Base-by-base conservation (phyloP, 2,888 invertebrate species). In the Mimas tiliae region DNA sequence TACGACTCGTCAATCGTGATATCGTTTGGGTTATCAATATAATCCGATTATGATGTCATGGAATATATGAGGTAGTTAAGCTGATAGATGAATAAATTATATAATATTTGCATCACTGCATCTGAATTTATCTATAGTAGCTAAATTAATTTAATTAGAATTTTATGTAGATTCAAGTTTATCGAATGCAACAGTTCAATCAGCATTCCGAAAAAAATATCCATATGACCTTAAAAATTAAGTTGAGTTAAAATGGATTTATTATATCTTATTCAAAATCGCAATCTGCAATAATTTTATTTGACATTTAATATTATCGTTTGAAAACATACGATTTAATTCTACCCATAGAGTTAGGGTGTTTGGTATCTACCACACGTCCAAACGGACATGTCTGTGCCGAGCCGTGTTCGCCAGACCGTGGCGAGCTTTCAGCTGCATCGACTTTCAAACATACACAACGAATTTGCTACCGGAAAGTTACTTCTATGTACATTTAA, bases 331-430 rank as follows among this genome's bases (percentile, higher is more conserved):
- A 42, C 11, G 12, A 42, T 58, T 42, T 58, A 58, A 42, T 42
- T 63, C 58, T 58, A 58, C 19, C 16, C 27, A 48, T 47, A 65
- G 19, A 50, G 58, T 64, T 70, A 76, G 78, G 77, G 78, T 79
- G 80, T 82, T 89, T 88, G 83, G 88, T 87, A 91, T 84, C 86
- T 77, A 80, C 81, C 80, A 84, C 91, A 91, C 91, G 91, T 91
- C 78, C 84, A 80, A 73, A 67, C 69, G 72, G 71, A 70, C 72
- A 73, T 71, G 72, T 72, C 66, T 65, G 73, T 68, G 74, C 45
- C 45, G 70, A 73, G 74, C 72, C 83, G 86, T 88, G 88, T 71
- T 81, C 88, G 74, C 90, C 72, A 93, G 92, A 93, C 92, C 89
- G 87, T 90, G 77, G 67, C 72, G 70, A 64, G 72, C 78, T 81